Evolutionary conservation across 2,888 invertebrate species (phyloP).

Genomic region (Patella ulyssiponensis): DNA sequence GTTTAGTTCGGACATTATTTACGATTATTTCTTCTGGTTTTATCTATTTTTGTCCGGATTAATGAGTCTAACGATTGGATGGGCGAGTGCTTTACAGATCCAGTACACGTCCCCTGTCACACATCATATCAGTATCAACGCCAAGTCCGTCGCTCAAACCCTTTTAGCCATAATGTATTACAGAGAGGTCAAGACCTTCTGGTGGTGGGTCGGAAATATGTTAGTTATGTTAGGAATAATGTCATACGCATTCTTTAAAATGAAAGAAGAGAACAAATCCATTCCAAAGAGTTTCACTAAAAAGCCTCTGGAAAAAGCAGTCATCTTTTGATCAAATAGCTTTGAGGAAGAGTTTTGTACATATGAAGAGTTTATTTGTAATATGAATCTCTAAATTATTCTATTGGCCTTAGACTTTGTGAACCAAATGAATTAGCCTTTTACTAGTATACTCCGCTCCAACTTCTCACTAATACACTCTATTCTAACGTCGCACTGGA

Average conservation of each 20-base stretch:
- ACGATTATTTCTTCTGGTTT: slow-evolving; percentile 55
- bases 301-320: no score
- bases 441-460: no score
- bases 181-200: slow-evolving; percentile 60
- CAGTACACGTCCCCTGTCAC: slow-evolving; percentile 70
- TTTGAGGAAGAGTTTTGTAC: no score
- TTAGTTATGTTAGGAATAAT: slow-evolving; percentile 68
- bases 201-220: slow-evolving; percentile 70
- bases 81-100: slow-evolving; percentile 70
- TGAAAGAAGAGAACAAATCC: no score
- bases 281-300: no score
- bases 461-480: no score
- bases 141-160: slow-evolving; percentile 70
- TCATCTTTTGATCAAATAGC: no score
- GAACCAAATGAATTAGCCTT: no score
- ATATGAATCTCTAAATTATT: no score
- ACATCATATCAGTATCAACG: slow-evolving; percentile 71
- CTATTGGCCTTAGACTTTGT: no score
- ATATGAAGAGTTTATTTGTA: no score
- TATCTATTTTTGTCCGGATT: slow-evolving; percentile 61
- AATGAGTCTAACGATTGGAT: slow-evolving; percentile 65
- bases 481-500: no score
- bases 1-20: slow-evolving; percentile 41
- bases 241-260: slow-evolving; percentile 51
- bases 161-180: slow-evolving; percentile 67